These are phyloP conservation scores for Drosophila parabipectinata DNA, from an alignment of 1,140 invertebrate species.

Conservation along the genomic window DNA sequence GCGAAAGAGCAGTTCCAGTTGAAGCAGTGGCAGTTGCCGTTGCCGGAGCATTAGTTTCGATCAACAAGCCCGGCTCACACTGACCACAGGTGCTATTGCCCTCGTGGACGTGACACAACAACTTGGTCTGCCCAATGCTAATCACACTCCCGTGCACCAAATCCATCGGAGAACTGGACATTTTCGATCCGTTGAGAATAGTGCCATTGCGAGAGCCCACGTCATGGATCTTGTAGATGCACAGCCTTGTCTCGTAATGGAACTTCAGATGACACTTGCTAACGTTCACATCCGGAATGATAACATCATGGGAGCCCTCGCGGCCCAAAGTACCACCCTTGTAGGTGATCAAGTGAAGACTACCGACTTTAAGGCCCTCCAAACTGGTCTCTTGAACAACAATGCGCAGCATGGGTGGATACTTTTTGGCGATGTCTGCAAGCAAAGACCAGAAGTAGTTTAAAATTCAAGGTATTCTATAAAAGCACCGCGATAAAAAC, in stretches of 20 bases:
- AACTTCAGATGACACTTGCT: constrained; percentile 93
- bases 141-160: constrained; percentile 91
- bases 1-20: constrained; percentile 55
- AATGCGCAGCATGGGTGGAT: constrained; percentile 94
- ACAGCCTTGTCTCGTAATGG: constrained; percentile 86
- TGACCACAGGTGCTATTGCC: constrained; percentile 93
- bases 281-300: constrained; percentile 91
- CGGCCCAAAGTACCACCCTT: constrained; percentile 93
- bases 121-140: constrained; percentile 88
- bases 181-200: constrained; percentile 90
- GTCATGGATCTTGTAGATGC: constrained; percentile 90
- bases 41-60: constrained; percentile 59
- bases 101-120: constrained; percentile 94
- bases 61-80: constrained; percentile 94
- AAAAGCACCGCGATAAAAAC: constrained; percentile 42
- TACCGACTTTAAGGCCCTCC: constrained; percentile 89
- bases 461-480: background rate
- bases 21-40: constrained; percentile 14
- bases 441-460: background rate
- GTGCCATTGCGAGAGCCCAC: constrained; percentile 95
- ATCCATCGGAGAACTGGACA: constrained; percentile 88
- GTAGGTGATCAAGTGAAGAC: constrained; percentile 93
- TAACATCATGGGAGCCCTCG: constrained; percentile 90
- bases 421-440: constrained; percentile 88
- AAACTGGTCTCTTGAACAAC: constrained; percentile 91